phyloP scores from a whole-genome alignment of 2,113 vertebrate species.

The Ibidorhyncha struthersii region DNA sequence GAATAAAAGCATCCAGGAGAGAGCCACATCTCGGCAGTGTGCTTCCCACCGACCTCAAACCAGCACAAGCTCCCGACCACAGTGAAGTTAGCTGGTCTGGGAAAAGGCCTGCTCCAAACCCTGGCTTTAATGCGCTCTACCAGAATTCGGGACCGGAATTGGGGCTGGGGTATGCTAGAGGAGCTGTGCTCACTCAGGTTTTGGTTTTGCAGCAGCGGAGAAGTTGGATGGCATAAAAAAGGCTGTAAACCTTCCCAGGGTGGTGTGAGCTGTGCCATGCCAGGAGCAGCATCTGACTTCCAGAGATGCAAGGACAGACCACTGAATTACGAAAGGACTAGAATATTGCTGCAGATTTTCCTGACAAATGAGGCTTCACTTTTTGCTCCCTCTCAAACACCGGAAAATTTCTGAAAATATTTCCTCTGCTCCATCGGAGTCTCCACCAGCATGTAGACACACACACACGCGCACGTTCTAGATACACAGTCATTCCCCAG shows the following conservation, averaged over 20 bases:
- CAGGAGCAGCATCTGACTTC: background rate
- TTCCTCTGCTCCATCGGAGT: background rate
- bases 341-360: background rate
- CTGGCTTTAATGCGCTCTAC: background rate
- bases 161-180: background rate
- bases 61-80: rapidly evolving
- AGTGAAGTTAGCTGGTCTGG: background rate
- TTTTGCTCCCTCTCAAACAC: background rate
- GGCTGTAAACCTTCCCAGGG: background rate
- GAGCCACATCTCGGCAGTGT: rapidly evolving
- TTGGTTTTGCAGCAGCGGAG: background rate
- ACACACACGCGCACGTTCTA: background rate
- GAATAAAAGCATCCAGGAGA: background rate
- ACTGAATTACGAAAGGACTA: background rate
- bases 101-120: background rate
- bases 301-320: background rate
- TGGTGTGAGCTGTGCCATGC: background rate
- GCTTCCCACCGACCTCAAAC: background rate
- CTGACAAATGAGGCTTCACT: background rate
- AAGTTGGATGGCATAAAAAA: background rate
- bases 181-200: rapidly evolving
- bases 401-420: background rate
- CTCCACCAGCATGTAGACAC: background rate
- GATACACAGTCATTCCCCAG: background rate
- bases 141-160: background rate